Evolutionary conservation across 1,140 invertebrate genomes (phyloP).

Genomic region (Zaprionus nigranus): DNA sequence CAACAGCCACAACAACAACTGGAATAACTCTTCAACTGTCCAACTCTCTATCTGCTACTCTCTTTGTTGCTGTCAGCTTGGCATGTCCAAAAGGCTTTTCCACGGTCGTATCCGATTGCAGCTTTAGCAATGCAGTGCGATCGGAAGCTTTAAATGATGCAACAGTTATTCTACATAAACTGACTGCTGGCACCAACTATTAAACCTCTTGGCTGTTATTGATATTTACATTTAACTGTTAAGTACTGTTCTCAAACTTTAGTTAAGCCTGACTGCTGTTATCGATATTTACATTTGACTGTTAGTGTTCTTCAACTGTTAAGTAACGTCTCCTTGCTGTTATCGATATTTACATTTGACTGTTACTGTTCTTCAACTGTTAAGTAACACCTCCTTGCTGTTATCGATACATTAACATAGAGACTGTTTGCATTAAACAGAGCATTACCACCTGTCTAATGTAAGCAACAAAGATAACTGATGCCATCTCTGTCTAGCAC

Average conservation of each 20-base stretch:
- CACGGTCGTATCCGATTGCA: not conserved
- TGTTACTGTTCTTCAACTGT: no score
- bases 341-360: not conserved
- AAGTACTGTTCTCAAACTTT: no score
- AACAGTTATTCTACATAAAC: not conserved
- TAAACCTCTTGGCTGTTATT: not conserved
- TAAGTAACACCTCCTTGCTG: not conserved
- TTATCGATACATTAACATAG: not conserved
- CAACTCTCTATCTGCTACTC: slow-evolving; percentile 23
- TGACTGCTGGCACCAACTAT: not conserved
- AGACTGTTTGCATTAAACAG: no score
- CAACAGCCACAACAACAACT: slow-evolving; percentile 11
- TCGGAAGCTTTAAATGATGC: not conserved
- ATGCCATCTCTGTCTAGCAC: no score
- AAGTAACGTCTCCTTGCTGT: not conserved
- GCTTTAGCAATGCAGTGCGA: not conserved
- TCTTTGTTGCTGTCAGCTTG: slow-evolving; percentile 15
- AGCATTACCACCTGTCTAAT: no score
- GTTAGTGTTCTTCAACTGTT: no score
- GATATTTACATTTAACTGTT: not conserved
- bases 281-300: not conserved
- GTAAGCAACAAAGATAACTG: no score
- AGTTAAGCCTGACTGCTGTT: not conserved
- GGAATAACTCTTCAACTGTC: slow-evolving; percentile 58
- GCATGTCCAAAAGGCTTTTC: not conserved